phyloP scores from a whole-genome alignment of 2,113 vertebrate species.

The Phaetusa simplex region DNA sequence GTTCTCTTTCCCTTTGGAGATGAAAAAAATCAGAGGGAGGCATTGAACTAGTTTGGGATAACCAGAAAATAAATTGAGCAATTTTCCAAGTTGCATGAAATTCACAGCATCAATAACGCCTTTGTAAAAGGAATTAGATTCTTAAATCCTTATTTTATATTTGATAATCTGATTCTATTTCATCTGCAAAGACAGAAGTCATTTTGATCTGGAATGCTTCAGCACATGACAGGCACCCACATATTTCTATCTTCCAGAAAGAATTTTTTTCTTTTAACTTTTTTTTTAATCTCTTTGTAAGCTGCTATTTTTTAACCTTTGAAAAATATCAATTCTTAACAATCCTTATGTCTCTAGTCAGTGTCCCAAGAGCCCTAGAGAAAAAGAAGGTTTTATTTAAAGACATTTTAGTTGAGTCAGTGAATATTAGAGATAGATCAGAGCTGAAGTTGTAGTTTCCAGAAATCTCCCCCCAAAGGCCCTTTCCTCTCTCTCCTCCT shows the following conservation, averaged over 20 bases:
- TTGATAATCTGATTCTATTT: conserved; percentile 12
- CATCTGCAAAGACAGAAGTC: neutral
- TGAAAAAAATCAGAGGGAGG: neutral
- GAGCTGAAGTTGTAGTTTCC: neutral
- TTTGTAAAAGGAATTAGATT: conserved; percentile 5
- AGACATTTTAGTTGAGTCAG: neutral
- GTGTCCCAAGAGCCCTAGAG: neutral
- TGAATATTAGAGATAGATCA: neutral
- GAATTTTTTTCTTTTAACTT: neutral
- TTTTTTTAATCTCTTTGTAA: neutral
- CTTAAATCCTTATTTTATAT: neutral
- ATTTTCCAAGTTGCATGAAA: neutral
- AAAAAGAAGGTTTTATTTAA: conserved; percentile 1
- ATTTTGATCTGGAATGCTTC: conserved; percentile 5
- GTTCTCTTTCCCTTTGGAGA: neutral
- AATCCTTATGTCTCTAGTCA: neutral
- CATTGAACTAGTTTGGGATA: neutral
- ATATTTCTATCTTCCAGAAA: neutral
- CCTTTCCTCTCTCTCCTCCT: neutral
- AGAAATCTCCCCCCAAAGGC: neutral
- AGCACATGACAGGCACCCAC: neutral
- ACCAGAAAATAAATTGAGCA: conserved; percentile 19
- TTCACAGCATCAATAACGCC: neutral
- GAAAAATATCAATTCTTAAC: conserved; percentile 4
- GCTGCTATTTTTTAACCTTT: neutral